A percentile compares a stretch with the other conserved stretches of the same genome.
Conservation (phyloP, 1,140 invertebrate genomes). For the Rhizoglyphus robini region DNA sequence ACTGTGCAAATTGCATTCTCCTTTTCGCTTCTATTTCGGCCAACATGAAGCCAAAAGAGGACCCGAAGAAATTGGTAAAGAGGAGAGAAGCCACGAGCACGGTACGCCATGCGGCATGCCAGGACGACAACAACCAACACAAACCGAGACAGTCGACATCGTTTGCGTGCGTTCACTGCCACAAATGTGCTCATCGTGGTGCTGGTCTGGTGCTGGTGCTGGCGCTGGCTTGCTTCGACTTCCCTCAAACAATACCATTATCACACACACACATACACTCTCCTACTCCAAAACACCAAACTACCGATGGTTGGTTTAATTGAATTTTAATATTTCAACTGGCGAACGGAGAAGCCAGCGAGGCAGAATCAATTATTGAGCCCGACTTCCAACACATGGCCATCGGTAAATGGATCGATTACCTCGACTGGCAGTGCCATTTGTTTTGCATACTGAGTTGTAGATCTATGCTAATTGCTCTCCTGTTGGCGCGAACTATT, state of each 20-base stretch:
- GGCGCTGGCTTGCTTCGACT: not conserved
- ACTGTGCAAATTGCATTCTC: conserved; percentile 1
- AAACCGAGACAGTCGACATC: not conserved
- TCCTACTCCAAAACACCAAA: no score
- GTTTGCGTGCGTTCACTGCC: not conserved
- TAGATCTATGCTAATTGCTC: no score
- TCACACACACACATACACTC: no score
- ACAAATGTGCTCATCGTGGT: not conserved
- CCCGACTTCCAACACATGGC: no score
- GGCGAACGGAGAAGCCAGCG: no score
- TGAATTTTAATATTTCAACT: not conserved
- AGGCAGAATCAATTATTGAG: no score
- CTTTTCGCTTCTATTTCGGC: not conserved
- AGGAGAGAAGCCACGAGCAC: not conserved
- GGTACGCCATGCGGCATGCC: not conserved
- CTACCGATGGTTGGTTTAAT: not conserved
- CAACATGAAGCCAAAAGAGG: not conserved
- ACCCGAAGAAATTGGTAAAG: not conserved
- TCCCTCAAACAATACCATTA: not conserved
- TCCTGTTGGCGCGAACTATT: no score
- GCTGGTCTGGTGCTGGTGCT: not conserved
- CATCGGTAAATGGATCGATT: no score
- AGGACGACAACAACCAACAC: not conserved
- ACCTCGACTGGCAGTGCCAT: no score
- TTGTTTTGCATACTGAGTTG: no score